Percentiles rank a stretch among this genome's conserved stretches.
Evolutionary conservation across 2,113 vertebrate genomes (phyloP).

Genomic region (Sylvicapra grimmia): DNA sequence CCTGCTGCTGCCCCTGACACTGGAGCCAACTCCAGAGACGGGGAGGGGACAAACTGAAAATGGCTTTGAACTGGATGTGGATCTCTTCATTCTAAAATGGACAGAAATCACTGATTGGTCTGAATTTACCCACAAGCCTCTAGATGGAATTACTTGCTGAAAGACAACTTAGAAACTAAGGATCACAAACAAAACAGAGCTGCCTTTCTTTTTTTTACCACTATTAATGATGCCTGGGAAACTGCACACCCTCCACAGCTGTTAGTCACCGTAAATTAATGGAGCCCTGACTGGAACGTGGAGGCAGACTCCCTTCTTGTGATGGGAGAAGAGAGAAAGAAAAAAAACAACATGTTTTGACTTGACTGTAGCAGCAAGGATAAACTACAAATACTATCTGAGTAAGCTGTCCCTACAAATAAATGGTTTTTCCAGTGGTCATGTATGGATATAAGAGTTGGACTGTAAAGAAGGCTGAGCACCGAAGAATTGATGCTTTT

Average conservation of each 20-base stretch:
- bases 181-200: not conserved
- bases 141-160: not conserved
- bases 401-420: too few species aligned
- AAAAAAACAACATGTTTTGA: not conserved
- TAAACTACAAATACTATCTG: not conserved
- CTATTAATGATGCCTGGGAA: not conserved
- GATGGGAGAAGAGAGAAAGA: not conserved
- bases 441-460: too few species aligned
- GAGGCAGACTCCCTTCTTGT: not conserved
- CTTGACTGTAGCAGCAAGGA: not conserved
- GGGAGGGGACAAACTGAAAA: not conserved
- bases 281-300: not conserved
- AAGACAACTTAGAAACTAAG: not conserved
- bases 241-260: not conserved
- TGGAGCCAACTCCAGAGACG: not conserved
- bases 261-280: not conserved
- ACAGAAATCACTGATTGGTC: not conserved
- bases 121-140: not conserved
- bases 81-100: not conserved
- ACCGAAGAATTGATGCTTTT: too few species aligned
- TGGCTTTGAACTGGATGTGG: not conserved
- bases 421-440: too few species aligned
- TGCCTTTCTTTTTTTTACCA: not conserved
- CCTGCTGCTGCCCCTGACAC: not conserved
- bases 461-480: too few species aligned